Conservation (phyloP, 2,797 vertebrate genomes). For the Spatula versicolor region DNA sequence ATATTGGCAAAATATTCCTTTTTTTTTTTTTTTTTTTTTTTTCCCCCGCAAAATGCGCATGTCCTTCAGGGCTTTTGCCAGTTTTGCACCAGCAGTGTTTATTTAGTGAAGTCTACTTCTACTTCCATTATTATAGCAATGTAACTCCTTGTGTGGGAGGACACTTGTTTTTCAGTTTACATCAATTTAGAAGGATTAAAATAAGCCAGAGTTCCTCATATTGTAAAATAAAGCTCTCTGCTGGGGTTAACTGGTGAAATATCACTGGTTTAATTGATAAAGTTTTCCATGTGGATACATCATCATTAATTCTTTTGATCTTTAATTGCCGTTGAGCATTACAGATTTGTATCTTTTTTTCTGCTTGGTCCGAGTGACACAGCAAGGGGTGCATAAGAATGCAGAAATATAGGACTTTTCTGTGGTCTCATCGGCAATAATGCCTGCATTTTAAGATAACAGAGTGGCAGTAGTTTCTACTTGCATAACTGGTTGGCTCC, state of each 20-base stretch:
- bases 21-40: slow-evolving; percentile 27
- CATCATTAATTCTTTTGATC: neutral
- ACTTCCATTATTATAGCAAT: neutral
- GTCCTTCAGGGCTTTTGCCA: neutral
- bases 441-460: neutral
- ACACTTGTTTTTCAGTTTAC: neutral
- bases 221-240: neutral
- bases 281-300: neutral
- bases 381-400: neutral
- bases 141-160: neutral
- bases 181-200: neutral
- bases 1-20: neutral
- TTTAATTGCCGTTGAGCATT: neutral
- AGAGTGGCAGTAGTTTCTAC: neutral
- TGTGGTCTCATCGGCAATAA: neutral
- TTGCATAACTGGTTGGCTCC: neutral
- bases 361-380: neutral
- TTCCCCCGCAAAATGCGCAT: neutral
- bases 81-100: neutral
- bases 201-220: neutral
- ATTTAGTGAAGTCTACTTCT: neutral
- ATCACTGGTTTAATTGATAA: neutral
- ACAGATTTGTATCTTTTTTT: neutral
- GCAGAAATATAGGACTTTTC: neutral
- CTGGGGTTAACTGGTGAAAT: neutral